These are phyloP conservation scores for Loris lydekkerianus DNA, from an alignment of 2,797 vertebrate genomes.

Conservation along the genomic window DNA sequence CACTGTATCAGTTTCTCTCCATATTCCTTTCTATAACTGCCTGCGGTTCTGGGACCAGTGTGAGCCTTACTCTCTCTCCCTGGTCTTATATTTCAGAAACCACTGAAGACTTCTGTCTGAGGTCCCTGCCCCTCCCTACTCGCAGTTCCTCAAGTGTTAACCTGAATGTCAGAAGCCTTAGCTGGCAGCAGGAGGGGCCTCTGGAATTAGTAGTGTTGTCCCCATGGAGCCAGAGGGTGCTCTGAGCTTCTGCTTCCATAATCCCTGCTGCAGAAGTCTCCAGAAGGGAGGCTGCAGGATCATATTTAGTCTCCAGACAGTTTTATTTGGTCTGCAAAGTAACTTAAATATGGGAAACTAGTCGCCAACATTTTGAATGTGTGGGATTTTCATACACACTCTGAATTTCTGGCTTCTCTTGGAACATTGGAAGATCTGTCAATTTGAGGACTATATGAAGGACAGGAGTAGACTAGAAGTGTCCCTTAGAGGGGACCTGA, in stretches of 20 bases:
- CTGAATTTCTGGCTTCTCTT: conserved; percentile 43
- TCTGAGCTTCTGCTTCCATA: not conserved
- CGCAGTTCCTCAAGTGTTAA: not conserved
- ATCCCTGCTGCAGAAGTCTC: not conserved
- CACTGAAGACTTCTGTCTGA: not conserved
- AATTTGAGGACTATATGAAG: not conserved
- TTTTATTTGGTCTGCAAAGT: conserved; percentile 51
- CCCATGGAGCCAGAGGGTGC: not conserved
- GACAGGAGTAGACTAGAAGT: not conserved
- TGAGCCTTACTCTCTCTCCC: not conserved
- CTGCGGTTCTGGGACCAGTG: not conserved
- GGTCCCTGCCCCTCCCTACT: rapidly evolving
- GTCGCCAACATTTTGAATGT: conserved; percentile 26
- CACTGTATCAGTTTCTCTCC: rapidly evolving
- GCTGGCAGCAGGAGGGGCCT: not conserved
- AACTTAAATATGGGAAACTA: conserved; percentile 47
- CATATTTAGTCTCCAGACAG: conserved; percentile 25
- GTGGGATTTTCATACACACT: not conserved
- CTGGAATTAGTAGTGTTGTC: not conserved
- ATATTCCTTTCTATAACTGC: not conserved
- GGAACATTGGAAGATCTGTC: not conserved
- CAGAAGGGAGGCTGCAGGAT: not conserved
- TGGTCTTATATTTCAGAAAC: not conserved
- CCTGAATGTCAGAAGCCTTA: not conserved
- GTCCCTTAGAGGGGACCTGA: not conserved